These are phyloP conservation scores for Rhinella marina DNA, from an alignment of 2,797 vertebrate genomes.

Conservation along the genomic window DNA sequence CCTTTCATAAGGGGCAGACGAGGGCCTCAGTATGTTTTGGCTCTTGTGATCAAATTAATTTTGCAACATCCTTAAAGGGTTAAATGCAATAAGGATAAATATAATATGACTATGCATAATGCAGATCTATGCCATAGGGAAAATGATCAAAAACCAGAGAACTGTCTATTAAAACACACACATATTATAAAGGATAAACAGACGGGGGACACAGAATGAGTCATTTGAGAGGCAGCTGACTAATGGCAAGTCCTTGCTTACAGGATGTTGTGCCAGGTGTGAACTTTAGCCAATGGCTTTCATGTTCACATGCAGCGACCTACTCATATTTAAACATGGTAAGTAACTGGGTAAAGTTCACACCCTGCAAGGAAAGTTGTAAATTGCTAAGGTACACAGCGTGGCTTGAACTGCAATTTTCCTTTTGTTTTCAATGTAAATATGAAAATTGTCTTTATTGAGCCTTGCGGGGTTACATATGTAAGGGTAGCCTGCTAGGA, in stretches of 20 bases:
- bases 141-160: neutral
- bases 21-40: neutral
- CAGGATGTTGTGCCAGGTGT: slow-evolving; percentile 49
- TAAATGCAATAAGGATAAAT: neutral
- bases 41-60: neutral
- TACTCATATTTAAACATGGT: slow-evolving; percentile 51
- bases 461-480: slow-evolving; percentile 20
- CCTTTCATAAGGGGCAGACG: neutral
- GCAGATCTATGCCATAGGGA: neutral
- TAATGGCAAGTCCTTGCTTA: slow-evolving; percentile 30
- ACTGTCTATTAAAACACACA: neutral
- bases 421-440: slow-evolving; percentile 54
- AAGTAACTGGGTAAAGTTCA: slow-evolving; percentile 56
- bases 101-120: neutral
- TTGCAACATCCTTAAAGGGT: neutral
- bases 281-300: slow-evolving; percentile 54
- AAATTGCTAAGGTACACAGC: slow-evolving; percentile 49
- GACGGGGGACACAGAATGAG: slow-evolving; percentile 29
- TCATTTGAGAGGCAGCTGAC: slow-evolving; percentile 6
- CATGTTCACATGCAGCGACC: slow-evolving; percentile 44
- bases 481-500: slow-evolving; percentile 13
- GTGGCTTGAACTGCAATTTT: slow-evolving; percentile 38
- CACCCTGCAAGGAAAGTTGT: slow-evolving; percentile 56
- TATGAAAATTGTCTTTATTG: slow-evolving; percentile 45
- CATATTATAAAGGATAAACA: neutral